Conservation (phyloP, 2,797 vertebrate genomes). For the Telmatherina bonti region DNA sequence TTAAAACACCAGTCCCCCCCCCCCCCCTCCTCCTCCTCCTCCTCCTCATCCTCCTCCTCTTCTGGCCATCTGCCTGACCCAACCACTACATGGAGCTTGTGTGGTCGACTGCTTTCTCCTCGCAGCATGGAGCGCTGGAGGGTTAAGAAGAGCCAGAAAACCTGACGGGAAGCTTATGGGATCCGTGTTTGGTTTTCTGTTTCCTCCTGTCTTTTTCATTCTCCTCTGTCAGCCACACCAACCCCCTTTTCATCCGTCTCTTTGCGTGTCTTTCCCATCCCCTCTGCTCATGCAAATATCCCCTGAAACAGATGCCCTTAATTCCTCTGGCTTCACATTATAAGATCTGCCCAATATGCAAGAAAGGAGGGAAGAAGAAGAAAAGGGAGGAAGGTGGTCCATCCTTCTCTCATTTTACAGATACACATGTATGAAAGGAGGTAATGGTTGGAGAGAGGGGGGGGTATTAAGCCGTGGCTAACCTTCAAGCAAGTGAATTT, state of each 20-base stretch:
- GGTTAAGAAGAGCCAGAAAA: conserved; percentile 42
- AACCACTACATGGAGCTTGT: conserved; percentile 52
- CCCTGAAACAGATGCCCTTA: conserved; percentile 69
- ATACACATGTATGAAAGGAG: conserved; percentile 24
- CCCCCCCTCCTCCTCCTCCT: conserved; percentile 5
- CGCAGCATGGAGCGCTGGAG: background rate
- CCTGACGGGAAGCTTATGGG: conserved; percentile 41
- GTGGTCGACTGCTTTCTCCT: conserved; percentile 48
- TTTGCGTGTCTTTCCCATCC: conserved; percentile 28
- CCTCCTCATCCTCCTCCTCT: conserved; percentile 34
- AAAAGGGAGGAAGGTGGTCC: conserved; percentile 21
- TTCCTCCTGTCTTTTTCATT: conserved; percentile 10
- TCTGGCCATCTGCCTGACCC: conserved; percentile 61
- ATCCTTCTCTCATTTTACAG: conserved; percentile 31
- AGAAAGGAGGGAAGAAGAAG: conserved; percentile 23
- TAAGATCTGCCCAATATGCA: conserved; percentile 53
- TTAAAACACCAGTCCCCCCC: conserved; percentile 40
- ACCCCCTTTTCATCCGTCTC: background rate
- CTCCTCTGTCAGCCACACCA: conserved; percentile 12
- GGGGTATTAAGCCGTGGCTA: conserved; percentile 20
- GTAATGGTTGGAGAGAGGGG: background rate
- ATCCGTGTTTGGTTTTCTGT: conserved; percentile 38
- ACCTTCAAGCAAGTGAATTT: conserved; percentile 38
- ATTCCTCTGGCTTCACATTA: conserved; percentile 61
- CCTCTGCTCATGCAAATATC: conserved; percentile 47